phyloP scores from a whole-genome alignment of 2,888 invertebrate genomes.

The Drosophila paramelanica region DNA sequence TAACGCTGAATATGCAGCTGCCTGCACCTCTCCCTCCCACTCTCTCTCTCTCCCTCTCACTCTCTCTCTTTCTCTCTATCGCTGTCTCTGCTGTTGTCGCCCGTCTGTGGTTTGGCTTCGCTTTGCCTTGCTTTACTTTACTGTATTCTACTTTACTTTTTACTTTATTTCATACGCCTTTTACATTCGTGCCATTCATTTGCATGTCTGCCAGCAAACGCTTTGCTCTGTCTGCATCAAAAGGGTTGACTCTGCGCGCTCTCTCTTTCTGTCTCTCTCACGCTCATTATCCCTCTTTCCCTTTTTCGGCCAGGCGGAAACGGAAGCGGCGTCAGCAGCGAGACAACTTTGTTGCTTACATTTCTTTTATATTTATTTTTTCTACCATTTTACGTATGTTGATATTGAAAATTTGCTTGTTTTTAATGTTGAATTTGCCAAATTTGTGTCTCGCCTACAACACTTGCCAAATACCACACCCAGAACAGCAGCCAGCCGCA shows the following conservation, averaged over 20 bases:
- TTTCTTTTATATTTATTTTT: slow-evolving; percentile 20
- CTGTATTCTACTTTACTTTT: slow-evolving; percentile 26
- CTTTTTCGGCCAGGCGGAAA: slow-evolving; percentile 36
- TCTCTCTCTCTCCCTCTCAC: background rate
- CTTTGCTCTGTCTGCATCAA: slow-evolving; percentile 50
- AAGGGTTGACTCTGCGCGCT: slow-evolving; percentile 48
- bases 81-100: slow-evolving; percentile 12
- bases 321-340: slow-evolving; percentile 50
- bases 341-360: slow-evolving; percentile 51
- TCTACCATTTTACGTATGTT: slow-evolving; percentile 14
- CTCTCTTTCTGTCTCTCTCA: slow-evolving; percentile 1
- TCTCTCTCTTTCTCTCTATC: background rate
- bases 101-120: slow-evolving; percentile 46
- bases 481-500: slow-evolving; percentile 3
- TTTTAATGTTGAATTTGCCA: slow-evolving; percentile 44
- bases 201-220: slow-evolving; percentile 66
- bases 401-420: slow-evolving; percentile 50
- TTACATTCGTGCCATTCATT: slow-evolving; percentile 71
- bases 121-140: slow-evolving; percentile 38
- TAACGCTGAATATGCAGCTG: slow-evolving; percentile 11
- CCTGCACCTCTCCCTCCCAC: slow-evolving; percentile 4
- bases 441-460: slow-evolving; percentile 33
- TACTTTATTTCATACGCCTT: slow-evolving; percentile 42
- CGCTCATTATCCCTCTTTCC: background rate
- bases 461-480: slow-evolving; percentile 35